phyloP scores from a whole-genome alignment of 2,797 vertebrate species.

The Leuciscus waleckii region DNA sequence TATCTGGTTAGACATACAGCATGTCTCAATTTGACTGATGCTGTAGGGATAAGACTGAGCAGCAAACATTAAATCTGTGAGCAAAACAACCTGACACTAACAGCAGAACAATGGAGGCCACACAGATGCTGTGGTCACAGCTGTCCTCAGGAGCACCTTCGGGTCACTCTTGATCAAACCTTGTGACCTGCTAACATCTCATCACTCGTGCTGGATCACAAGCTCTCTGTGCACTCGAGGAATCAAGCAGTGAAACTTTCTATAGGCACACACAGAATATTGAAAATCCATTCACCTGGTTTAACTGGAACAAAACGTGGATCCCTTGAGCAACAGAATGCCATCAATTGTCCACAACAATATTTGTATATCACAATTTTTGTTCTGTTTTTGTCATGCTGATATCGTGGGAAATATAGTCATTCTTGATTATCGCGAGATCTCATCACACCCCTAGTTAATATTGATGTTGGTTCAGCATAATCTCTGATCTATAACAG shows the following conservation, averaged over 20 bases:
- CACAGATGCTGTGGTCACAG: slow-evolving; percentile 14
- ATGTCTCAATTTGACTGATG: not conserved
- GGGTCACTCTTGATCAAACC: not conserved
- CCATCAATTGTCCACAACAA: too few species aligned
- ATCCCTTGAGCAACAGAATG: not conserved
- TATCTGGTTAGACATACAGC: not conserved
- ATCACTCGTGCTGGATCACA: not conserved
- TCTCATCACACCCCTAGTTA: not conserved
- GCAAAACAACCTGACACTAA: not conserved
- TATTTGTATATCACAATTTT: too few species aligned
- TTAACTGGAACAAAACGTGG: not conserved
- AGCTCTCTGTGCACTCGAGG: not conserved
- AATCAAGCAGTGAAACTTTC: not conserved
- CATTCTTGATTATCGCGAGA: too few species aligned
- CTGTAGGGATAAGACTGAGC: not conserved
- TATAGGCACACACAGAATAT: not conserved
- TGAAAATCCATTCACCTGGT: not conserved
- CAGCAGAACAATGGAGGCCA: slow-evolving; percentile 2
- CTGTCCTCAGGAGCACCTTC: slow-evolving; percentile 12
- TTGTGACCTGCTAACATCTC: not conserved
- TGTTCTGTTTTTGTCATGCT: too few species aligned
- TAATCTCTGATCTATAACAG: not conserved
- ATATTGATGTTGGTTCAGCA: not conserved
- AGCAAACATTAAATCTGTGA: slow-evolving; percentile 8
- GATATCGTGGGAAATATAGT: too few species aligned